Evolutionary conservation across 2,797 vertebrate genomes (phyloP).

Genomic region (Sarcophilus harrisii): DNA sequence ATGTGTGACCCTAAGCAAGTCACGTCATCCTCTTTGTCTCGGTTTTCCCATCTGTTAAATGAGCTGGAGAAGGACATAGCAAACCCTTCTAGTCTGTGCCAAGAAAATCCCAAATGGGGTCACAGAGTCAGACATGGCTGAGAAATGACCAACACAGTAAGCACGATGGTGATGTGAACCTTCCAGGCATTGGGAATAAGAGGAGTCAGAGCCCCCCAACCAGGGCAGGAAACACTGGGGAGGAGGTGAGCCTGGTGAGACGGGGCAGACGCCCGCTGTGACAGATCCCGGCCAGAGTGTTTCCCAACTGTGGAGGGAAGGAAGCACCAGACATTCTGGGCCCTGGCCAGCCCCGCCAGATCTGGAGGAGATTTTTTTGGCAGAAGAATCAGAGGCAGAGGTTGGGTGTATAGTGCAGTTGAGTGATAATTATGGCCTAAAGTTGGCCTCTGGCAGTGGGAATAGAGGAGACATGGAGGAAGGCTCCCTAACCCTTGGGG

Average conservation of each 20-base stretch:
- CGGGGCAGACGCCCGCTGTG: no score
- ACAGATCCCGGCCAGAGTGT: no score
- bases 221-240: neutral
- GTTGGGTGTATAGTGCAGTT: neutral
- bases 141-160: neutral
- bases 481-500: neutral
- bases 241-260: neutral
- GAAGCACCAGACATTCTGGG: neutral
- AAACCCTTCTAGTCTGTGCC: neutral
- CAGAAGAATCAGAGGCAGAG: neutral
- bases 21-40: neutral
- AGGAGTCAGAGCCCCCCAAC: neutral
- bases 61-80: neutral
- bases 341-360: neutral
- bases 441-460: neutral
- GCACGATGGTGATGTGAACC: neutral
- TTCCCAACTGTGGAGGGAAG: neutral
- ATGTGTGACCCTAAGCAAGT: neutral
- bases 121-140: neutral
- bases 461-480: neutral
- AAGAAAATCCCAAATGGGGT: neutral
- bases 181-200: neutral
- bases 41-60: neutral
- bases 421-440: neutral
- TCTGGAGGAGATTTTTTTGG: neutral